These are phyloP conservation scores for Premnoplex brunnescens DNA, from an alignment of 2,797 vertebrate genomes.

Conservation along the genomic window DNA sequence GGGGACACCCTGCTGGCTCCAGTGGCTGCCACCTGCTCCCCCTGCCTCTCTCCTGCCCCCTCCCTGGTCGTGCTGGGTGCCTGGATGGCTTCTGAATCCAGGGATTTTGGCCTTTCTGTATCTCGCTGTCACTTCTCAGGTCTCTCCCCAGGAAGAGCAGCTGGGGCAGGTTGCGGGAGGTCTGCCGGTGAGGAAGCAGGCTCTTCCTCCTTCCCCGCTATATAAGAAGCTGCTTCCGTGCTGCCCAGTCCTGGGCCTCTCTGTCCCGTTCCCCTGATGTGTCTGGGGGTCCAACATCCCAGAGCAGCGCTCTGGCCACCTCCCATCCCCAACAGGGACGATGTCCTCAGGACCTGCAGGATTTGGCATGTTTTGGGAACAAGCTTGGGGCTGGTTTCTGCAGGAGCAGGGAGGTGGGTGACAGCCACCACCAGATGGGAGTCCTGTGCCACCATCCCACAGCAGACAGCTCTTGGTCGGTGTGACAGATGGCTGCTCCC, in stretches of 20 bases:
- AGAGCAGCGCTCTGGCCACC: not conserved
- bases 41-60: not conserved
- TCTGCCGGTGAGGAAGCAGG: conserved; percentile 28
- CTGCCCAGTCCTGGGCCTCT: not conserved
- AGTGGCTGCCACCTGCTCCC: not conserved
- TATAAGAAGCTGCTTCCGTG: conserved; percentile 13
- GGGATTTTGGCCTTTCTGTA: rapidly evolving
- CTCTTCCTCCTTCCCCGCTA: conserved; percentile 54
- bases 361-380: not conserved
- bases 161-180: conserved; percentile 33
- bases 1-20: rapidly evolving
- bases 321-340: rapidly evolving
- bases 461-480: not conserved
- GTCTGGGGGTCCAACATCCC: not conserved
- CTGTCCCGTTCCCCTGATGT: not conserved
- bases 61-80: not conserved
- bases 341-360: not conserved
- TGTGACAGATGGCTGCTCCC: rapidly evolving
- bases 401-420: not conserved
- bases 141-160: conserved; percentile 54
- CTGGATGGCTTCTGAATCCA: not conserved
- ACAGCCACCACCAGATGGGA: not conserved
- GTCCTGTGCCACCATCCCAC: not conserved
- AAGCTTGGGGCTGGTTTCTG: not conserved
- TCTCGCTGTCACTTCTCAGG: not conserved